phyloP scores from a whole-genome alignment of 1,140 invertebrate genomes.

The Ceratina japonica region DNA sequence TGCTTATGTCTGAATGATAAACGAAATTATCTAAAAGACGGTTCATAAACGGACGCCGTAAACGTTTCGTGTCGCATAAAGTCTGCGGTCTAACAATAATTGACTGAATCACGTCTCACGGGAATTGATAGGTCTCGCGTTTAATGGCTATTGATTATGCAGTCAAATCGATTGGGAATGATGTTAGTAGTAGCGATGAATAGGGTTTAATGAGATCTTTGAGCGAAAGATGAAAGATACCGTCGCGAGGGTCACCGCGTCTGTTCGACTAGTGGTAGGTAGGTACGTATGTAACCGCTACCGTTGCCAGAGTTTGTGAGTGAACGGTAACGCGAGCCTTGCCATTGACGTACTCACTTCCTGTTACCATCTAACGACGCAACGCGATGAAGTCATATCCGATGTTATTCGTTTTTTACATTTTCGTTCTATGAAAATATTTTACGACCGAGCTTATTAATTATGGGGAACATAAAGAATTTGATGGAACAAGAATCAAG shows the following conservation, averaged over 20 bases:
- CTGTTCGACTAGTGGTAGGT: constrained; percentile 25
- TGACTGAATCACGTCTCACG: too few species aligned
- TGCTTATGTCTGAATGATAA: too few species aligned
- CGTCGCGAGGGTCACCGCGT: constrained; percentile 40
- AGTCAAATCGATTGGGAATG: too few species aligned
- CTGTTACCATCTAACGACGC: constrained; percentile 53
- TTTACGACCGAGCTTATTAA: too few species aligned
- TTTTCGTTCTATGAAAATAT: not conserved
- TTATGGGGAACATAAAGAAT: too few species aligned
- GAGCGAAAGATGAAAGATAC: not conserved
- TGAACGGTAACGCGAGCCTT: constrained; percentile 48
- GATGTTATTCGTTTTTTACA: constrained; percentile 49
- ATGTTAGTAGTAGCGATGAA: not conserved
- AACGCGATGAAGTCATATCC: constrained; percentile 41
- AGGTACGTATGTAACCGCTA: constrained; percentile 34
- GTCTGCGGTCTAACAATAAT: too few species aligned
- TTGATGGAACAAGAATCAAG: not conserved
- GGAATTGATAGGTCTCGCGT: too few species aligned
- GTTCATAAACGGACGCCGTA: too few species aligned
- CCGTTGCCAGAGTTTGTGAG: constrained; percentile 54
- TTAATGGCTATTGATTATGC: too few species aligned
- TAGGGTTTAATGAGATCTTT: not conserved
- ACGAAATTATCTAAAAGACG: too few species aligned
- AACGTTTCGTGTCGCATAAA: too few species aligned
- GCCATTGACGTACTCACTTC: constrained; percentile 58